A percentile compares a stretch with the other conserved stretches of the same genome.
These are phyloP conservation scores for Cantharis lateralis DNA, from an alignment of 2,888 invertebrate species.

Conservation along the genomic window DNA sequence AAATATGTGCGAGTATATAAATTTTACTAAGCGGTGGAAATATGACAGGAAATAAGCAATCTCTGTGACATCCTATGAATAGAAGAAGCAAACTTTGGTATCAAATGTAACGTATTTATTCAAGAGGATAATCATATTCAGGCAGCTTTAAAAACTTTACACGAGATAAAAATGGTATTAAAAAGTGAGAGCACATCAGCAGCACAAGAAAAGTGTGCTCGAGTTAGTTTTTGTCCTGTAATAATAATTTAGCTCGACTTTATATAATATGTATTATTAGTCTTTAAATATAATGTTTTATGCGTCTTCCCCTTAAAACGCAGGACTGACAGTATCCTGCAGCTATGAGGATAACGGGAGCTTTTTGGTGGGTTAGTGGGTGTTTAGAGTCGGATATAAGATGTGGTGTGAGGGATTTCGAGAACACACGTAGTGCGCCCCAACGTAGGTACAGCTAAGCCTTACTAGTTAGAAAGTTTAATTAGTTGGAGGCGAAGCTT, in stretches of 20 bases:
- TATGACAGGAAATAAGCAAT: neutral
- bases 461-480: constrained; percentile 57
- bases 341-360: constrained; percentile 50
- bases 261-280: neutral
- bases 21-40: neutral
- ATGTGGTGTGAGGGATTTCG: constrained; percentile 26
- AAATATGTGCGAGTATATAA: neutral
- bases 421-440: constrained; percentile 36
- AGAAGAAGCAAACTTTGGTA: neutral
- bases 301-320: constrained; percentile 31
- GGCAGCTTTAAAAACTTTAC: neutral
- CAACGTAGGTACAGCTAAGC: constrained; percentile 51
- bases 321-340: constrained; percentile 52
- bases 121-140: neutral
- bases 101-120: neutral
- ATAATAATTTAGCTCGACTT: neutral
- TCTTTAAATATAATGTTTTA: constrained; percentile 33
- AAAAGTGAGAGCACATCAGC: neutral
- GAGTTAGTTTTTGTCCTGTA: neutral
- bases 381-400: constrained; percentile 32
- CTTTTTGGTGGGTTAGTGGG: constrained; percentile 29
- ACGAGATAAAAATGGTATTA: neutral
- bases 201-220: neutral
- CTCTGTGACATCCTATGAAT: neutral
- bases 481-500: constrained; percentile 56